These are phyloP conservation scores for Emydura subglobosa DNA, from an alignment of 2,113 vertebrate species.

Conservation along the genomic window DNA sequence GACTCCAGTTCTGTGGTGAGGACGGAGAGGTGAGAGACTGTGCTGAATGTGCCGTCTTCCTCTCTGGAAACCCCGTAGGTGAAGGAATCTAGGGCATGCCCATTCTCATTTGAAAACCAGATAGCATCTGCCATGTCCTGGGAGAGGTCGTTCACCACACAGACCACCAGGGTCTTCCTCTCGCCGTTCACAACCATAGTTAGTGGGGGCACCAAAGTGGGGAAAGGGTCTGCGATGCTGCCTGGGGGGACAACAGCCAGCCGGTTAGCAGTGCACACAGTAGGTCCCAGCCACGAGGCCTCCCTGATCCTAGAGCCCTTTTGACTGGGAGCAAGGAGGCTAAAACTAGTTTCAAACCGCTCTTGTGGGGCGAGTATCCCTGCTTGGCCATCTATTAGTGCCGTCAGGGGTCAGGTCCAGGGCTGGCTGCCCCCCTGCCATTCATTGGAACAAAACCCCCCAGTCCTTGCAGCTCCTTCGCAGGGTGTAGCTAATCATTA, in stretches of 20 bases:
- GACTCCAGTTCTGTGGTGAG: constrained; percentile 3
- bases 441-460: background rate
- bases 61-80: constrained; percentile 57
- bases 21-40: constrained; percentile 70
- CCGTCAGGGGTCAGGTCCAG: background rate
- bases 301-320: background rate
- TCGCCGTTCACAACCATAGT: constrained; percentile 68
- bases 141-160: constrained; percentile 62
- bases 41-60: constrained; percentile 70
- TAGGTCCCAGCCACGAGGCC: background rate
- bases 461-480: background rate
- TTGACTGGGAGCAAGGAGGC: background rate
- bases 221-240: background rate
- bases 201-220: constrained; percentile 66
- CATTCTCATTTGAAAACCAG: constrained; percentile 74
- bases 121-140: constrained; percentile 25
- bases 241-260: background rate
- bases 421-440: background rate
- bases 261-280: constrained; percentile 8
- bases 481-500: background rate
- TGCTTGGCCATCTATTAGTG: background rate
- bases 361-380: background rate
- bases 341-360: background rate
- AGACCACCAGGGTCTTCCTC: constrained; percentile 69
- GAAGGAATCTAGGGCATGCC: constrained; percentile 71